Evolutionary conservation across 2,797 vertebrate genomes (phyloP).

Genomic region (Dromococcyx pavoninus): DNA sequence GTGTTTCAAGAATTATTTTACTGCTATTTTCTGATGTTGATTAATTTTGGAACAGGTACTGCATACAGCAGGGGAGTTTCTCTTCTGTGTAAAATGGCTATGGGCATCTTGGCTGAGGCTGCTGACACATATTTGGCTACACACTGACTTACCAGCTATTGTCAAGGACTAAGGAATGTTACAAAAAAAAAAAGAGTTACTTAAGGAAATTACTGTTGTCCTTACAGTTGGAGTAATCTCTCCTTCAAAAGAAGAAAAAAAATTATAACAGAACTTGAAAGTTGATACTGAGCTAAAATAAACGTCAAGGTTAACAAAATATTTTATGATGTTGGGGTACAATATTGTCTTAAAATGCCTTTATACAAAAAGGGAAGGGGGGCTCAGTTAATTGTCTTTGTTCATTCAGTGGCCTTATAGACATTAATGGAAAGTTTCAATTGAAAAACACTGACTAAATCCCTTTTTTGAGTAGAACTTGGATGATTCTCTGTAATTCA

Average conservation of each 20-base stretch:
- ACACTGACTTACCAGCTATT: not conserved
- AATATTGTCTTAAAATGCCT: not conserved
- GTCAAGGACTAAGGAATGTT: not conserved
- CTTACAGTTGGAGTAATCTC: not conserved
- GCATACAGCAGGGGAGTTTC: conserved; percentile 2
- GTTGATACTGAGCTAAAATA: not conserved
- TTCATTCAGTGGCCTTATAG: not conserved
- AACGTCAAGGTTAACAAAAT: not conserved
- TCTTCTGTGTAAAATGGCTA: not conserved
- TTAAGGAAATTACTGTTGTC: conserved; percentile 10
- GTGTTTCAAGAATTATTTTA: conserved; percentile 20
- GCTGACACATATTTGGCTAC: conserved; percentile 13
- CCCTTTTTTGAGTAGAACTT: not conserved
- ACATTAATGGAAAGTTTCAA: not conserved
- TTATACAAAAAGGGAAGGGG: not conserved
- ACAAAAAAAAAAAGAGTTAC: conserved; percentile 7
- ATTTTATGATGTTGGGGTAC: not conserved
- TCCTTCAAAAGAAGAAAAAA: not conserved
- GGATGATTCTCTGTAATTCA: not conserved
- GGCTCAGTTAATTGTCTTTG: not conserved
- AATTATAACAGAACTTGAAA: not conserved
- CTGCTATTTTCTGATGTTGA: conserved; percentile 21
- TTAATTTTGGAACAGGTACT: conserved; percentile 24
- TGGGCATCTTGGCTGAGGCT: conserved; percentile 37
- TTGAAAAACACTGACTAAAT: not conserved